A percentile compares a stretch with the other conserved stretches of the same genome.
phyloP scores from a whole-genome alignment of 1,140 invertebrate species.

The Venustaconcha ellipsiformis region DNA sequence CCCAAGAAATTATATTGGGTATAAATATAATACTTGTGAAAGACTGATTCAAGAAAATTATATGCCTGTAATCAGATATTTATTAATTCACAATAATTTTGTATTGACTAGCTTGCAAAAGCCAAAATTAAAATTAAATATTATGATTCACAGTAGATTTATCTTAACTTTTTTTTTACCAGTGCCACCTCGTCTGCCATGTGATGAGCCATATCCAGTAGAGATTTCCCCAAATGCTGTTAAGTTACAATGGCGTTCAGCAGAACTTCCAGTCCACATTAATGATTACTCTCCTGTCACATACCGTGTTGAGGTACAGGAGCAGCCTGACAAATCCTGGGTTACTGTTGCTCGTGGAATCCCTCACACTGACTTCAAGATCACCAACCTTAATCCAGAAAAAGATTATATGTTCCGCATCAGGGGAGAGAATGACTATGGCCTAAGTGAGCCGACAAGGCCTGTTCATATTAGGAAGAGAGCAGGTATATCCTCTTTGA shows the following conservation, averaged over 20 bases:
- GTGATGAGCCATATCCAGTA: constrained; percentile 52
- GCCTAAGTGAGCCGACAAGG: constrained; percentile 62
- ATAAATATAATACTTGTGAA: too few species aligned
- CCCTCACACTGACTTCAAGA: constrained; percentile 50
- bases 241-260: constrained; percentile 58
- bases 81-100: too few species aligned
- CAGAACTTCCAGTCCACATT: constrained; percentile 55
- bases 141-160: too few species aligned
- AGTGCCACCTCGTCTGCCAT: constrained; percentile 60
- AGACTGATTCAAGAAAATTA: too few species aligned
- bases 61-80: too few species aligned
- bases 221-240: constrained; percentile 53
- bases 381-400: constrained; percentile 51
- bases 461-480: constrained; percentile 50
- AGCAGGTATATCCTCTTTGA: constrained; percentile 36
- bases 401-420: constrained; percentile 60
- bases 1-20: too few species aligned
- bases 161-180: neutral
- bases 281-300: constrained; percentile 60
- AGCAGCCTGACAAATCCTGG: constrained; percentile 52
- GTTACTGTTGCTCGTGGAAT: constrained; percentile 51
- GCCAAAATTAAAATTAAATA: too few species aligned
- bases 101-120: too few species aligned
- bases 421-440: constrained; percentile 88
- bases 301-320: constrained; percentile 55